Base-by-base conservation (phyloP, 2,113 vertebrate species). In the Amia ocellicauda region DNA sequence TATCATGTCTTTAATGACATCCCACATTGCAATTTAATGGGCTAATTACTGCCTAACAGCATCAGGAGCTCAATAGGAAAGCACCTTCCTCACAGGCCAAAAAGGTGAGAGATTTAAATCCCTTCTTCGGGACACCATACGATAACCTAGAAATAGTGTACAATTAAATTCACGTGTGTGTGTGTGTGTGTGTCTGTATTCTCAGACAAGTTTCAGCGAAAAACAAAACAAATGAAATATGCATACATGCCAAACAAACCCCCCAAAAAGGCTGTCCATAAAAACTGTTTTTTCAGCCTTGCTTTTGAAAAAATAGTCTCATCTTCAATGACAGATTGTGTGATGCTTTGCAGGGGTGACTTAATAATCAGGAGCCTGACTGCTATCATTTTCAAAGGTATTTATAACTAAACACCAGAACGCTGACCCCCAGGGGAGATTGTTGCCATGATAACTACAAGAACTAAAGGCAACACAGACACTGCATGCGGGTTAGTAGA, bases 151-250 rank as follows among this genome's bases (percentile, higher is more conserved):
- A n/a, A n/a, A n/a, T n/a, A n/a, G n/a, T n/a, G n/a, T n/a, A n/a
- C n/a, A n/a, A n/a, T n/a, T n/a, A n/a, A n/a, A n/a, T n/a, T n/a
- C n/a, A n/a, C n/a, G 50, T 13, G 3, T 57, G 66, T 63, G 13
- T 13, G 3, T 57, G 66, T 63, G 13, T 58, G 63, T 50, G n/a
- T 17, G 47, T 20, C 14, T 45, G 28, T 62, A 69, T 53, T 68
- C 50, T 63, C 58, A 28, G 45, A 19, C 36, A 49, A 45, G 64
- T 72, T 69, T n/a, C n/a, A n/a, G n/a, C n/a, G n/a, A n/a, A n/a
- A n/a, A n/a, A n/a, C n/a, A n/a, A n/a, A n/a, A n/a, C n/a, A n/a
- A n/a, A n/a, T 36, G 11, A 36, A 36, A 36, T 7, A 5, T 36
- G 31, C 11, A 36, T 7, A 11, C 31, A 36, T 36, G 5, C 31